These are phyloP conservation scores for Prosopocoilus inquinatus DNA, from an alignment of 2,888 invertebrate genomes.

Conservation along the genomic window DNA sequence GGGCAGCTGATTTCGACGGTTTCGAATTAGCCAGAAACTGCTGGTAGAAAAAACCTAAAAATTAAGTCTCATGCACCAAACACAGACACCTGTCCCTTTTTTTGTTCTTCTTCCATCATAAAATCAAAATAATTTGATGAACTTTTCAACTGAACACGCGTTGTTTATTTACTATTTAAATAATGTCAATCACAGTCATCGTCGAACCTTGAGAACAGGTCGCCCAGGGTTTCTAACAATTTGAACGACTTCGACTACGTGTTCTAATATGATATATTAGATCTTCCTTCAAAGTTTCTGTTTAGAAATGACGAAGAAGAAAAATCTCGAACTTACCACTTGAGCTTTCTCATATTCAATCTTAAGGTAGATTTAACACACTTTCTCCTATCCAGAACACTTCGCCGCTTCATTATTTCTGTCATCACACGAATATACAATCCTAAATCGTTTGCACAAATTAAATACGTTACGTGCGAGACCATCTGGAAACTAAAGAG, in stretches of 20 bases:
- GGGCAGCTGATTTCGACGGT: too few species aligned
- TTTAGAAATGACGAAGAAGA: background rate
- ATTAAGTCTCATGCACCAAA: too few species aligned
- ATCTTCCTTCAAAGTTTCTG: slow-evolving; percentile 62
- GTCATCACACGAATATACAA: slow-evolving; percentile 86
- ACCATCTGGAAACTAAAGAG: slow-evolving; percentile 27
- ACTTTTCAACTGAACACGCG: too few species aligned
- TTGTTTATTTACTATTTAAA: too few species aligned
- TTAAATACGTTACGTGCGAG: slow-evolving; percentile 70
- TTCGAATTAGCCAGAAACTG: too few species aligned
- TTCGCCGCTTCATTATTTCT: slow-evolving; percentile 81
- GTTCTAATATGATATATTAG: slow-evolving; percentile 82
- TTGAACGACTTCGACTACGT: slow-evolving; percentile 74
- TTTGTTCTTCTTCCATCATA: too few species aligned
- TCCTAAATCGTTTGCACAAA: slow-evolving; percentile 78
- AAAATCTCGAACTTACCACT: slow-evolving; percentile 58
- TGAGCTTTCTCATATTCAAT: slow-evolving; percentile 80
- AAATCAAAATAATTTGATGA: too few species aligned
- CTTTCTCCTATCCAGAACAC: slow-evolving; percentile 83
- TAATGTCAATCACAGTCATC: too few species aligned
- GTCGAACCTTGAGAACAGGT: slow-evolving; percentile 88
- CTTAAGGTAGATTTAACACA: slow-evolving; percentile 80
- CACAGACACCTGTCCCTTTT: too few species aligned
- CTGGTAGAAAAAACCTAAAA: too few species aligned
- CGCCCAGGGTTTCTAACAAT: slow-evolving; percentile 84